A percentile compares a stretch with the other conserved stretches of the same genome.
These are phyloP conservation scores for Rhodeus uyekii DNA, from an alignment of 2,797 vertebrate genomes.

Conservation along the genomic window DNA sequence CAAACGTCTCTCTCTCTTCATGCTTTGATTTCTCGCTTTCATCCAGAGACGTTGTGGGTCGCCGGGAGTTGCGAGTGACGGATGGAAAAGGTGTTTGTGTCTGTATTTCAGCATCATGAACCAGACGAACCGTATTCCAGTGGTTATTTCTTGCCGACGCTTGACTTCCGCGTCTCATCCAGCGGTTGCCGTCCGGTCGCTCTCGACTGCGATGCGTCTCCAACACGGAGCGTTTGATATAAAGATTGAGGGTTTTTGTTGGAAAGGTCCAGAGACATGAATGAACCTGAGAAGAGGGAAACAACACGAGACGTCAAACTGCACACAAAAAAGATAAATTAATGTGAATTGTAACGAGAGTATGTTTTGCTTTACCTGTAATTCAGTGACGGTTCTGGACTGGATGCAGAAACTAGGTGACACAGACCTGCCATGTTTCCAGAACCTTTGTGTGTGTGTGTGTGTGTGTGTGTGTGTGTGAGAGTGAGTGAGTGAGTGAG, in stretches of 20 bases:
- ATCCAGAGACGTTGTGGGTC: no score
- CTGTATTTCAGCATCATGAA: no score
- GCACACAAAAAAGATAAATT: background rate
- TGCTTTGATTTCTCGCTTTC: background rate
- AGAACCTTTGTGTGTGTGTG: background rate
- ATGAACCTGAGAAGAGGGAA: background rate
- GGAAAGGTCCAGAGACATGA: background rate
- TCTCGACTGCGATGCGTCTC: no score
- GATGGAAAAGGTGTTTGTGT: no score
- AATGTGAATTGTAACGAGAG: background rate
- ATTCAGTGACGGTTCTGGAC: background rate
- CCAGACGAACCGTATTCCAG: no score
- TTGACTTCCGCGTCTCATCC: no score
- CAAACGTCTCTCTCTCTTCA: no score
- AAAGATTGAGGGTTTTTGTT: background rate
- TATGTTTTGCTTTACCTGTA: background rate
- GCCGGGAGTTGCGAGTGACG: no score
- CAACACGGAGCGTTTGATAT: background rate
- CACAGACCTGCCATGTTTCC: constrained; percentile 25
- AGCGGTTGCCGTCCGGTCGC: no score
- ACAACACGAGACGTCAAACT: background rate
- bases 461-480: background rate
- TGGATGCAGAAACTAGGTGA: background rate
- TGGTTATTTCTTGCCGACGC: no score
- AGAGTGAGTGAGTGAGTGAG: constrained; percentile 1